Conservation (phyloP, 2,888 invertebrate species). For the Hyposoter dolosus region DNA sequence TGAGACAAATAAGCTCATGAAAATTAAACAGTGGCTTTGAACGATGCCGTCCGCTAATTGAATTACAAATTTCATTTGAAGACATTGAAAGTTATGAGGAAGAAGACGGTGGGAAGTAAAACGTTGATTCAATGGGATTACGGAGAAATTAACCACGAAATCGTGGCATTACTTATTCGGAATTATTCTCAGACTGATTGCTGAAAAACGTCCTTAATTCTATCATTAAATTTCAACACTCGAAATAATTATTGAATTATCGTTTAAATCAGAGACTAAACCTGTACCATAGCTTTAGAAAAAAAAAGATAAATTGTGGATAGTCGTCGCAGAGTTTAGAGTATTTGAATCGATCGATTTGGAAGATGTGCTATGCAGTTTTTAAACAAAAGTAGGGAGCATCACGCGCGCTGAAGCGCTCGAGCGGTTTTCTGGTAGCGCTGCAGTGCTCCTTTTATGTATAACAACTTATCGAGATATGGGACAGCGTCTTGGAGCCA, state of each 20-base stretch:
- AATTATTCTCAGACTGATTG: neutral
- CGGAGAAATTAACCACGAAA: neutral
- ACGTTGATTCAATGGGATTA: neutral
- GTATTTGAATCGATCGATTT: neutral
- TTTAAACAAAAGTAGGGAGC: no score
- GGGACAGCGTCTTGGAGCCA: no score
- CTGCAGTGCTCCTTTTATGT: no score
- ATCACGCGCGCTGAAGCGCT: no score
- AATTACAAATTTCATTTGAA: constrained; percentile 14
- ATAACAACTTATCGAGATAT: no score
- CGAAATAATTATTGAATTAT: neutral
- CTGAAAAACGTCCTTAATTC: neutral
- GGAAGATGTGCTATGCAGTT: no score
- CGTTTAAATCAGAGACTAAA: neutral
- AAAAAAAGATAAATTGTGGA: no score
- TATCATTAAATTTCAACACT: neutral
- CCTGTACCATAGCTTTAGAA: no score
- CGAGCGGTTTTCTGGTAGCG: no score
- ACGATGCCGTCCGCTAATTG: neutral
- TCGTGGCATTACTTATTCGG: neutral
- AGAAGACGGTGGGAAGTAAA: neutral
- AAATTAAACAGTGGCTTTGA: constrained; percentile 10
- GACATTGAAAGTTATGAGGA: constrained; percentile 2
- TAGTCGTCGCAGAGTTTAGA: no score
- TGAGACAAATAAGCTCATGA: constrained; percentile 16